Conservation (phyloP, 1,140 invertebrate species). For the Drosophila bipectinata region DNA sequence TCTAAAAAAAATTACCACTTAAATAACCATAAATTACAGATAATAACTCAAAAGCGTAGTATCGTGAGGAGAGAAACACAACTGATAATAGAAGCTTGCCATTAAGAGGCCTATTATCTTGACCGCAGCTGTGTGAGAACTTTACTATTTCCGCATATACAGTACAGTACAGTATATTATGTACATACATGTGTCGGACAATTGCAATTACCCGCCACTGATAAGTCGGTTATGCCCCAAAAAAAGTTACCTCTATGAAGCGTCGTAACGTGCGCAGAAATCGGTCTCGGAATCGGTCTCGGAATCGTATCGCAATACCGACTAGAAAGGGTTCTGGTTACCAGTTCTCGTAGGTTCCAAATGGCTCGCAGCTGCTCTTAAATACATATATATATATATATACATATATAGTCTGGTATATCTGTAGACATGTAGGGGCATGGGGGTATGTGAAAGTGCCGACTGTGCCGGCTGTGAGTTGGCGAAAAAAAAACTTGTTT, state of each 20-base stretch:
- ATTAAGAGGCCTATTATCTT: constrained; percentile 19
- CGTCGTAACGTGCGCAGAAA: constrained; percentile 22
- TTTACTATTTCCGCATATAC: background rate
- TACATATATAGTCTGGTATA: background rate
- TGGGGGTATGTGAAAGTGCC: background rate
- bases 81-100: background rate
- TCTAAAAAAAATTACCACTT: background rate
- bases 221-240: constrained; percentile 34
- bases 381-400: background rate
- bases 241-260: background rate
- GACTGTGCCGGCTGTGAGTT: background rate
- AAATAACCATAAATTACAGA: background rate
- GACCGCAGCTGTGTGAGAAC: constrained; percentile 7
- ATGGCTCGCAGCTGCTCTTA: constrained; percentile 21
- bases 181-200: background rate
- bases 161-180: background rate
- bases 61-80: background rate
- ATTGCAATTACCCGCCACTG: constrained; percentile 35
- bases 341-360: constrained; percentile 38
- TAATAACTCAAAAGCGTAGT: background rate
- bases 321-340: constrained; percentile 35
- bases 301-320: constrained; percentile 16
- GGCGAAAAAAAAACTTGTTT: constrained; percentile 50
- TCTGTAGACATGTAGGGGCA: background rate
- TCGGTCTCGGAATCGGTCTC: background rate